Percentiles rank a stretch among this genome's conserved stretches.
Evolutionary conservation across 1,140 invertebrate genomes (phyloP).

Genomic region (Drosophila novamexicana): DNA sequence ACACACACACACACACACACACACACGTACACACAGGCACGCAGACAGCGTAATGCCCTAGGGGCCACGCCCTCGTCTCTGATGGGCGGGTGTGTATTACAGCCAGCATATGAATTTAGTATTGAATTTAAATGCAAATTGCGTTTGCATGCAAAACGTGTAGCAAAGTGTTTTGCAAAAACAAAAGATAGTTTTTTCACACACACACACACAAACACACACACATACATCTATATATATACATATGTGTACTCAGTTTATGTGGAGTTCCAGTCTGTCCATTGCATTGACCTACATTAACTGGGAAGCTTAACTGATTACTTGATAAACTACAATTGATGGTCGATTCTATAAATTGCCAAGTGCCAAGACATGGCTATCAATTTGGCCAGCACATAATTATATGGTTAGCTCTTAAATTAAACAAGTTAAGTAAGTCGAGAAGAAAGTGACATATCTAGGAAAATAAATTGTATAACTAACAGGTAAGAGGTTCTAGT

Average conservation of each 20-base stretch:
- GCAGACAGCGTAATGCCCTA: conserved; percentile 33
- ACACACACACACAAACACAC: not conserved
- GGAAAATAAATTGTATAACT: not conserved
- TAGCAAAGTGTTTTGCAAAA: conserved; percentile 47
- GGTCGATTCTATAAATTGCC: not conserved
- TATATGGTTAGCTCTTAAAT: not conserved
- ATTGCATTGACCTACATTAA: conserved; percentile 30
- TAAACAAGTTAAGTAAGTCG: too few species aligned
- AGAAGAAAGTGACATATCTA: too few species aligned
- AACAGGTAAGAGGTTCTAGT: too few species aligned
- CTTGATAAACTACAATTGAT: conserved; percentile 16
- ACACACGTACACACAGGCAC: conserved; percentile 15
- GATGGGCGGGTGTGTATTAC: conserved; percentile 68
- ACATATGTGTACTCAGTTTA: not conserved
- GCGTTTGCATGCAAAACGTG: conserved; percentile 78
- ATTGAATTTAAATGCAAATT: conserved; percentile 83
- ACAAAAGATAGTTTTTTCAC: not conserved
- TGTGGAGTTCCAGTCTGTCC: conserved; percentile 1
- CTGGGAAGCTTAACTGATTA: not conserved
- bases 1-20: conserved; percentile 4
- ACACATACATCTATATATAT: not conserved
- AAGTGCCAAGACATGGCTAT: not conserved
- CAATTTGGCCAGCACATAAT: not conserved
- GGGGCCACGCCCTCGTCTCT: conserved; percentile 18
- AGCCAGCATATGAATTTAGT: conserved; percentile 80